A percentile compares a stretch with the other conserved stretches of the same genome.
These are phyloP conservation scores for Amblyjoppa proteus DNA, from an alignment of 2,888 invertebrate species.

Conservation along the genomic window DNA sequence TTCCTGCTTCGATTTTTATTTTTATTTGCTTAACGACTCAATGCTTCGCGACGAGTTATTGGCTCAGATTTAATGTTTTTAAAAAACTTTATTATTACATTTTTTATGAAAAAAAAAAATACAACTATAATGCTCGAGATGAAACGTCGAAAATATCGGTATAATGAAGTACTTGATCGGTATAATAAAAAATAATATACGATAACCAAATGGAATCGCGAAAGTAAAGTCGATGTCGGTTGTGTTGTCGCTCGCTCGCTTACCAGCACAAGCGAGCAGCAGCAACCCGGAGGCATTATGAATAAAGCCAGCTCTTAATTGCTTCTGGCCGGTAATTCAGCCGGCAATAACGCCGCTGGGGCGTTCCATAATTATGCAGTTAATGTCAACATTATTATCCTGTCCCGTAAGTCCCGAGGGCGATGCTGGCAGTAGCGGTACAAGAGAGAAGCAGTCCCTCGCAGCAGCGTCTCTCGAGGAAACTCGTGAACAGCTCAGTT, in stretches of 20 bases:
- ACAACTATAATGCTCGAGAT: neutral
- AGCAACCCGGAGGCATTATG: slow-evolving; percentile 74
- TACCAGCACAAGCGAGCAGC: slow-evolving; percentile 42
- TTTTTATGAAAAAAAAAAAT: neutral
- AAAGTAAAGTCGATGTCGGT: slow-evolving; percentile 46
- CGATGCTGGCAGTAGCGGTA: slow-evolving; percentile 46
- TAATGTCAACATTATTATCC: slow-evolving; percentile 83
- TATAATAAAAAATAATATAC: slow-evolving; percentile 43
- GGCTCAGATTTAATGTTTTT: neutral
- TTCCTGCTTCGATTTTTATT: slow-evolving; percentile 1
- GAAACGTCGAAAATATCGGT: slow-evolving; percentile 23
- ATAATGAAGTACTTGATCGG: slow-evolving; percentile 36
- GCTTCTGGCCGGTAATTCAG: slow-evolving; percentile 81
- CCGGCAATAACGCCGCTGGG: slow-evolving; percentile 80
- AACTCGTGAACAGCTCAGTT: slow-evolving; percentile 43
- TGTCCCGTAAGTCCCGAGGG: slow-evolving; percentile 69
- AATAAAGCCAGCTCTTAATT: slow-evolving; percentile 80
- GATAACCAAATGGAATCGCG: slow-evolving; percentile 52
- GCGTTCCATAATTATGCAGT: slow-evolving; percentile 83
- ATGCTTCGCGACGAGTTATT: neutral
- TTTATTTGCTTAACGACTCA: neutral
- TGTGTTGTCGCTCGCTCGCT: slow-evolving; percentile 37
- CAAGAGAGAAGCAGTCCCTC: slow-evolving; percentile 40
- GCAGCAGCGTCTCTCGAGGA: slow-evolving; percentile 30
- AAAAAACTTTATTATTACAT: neutral